Evolutionary conservation across 2,888 invertebrate species (phyloP), one percentile per base, ranked within the genome.

Genomic region (Unio pictorum): DNA sequence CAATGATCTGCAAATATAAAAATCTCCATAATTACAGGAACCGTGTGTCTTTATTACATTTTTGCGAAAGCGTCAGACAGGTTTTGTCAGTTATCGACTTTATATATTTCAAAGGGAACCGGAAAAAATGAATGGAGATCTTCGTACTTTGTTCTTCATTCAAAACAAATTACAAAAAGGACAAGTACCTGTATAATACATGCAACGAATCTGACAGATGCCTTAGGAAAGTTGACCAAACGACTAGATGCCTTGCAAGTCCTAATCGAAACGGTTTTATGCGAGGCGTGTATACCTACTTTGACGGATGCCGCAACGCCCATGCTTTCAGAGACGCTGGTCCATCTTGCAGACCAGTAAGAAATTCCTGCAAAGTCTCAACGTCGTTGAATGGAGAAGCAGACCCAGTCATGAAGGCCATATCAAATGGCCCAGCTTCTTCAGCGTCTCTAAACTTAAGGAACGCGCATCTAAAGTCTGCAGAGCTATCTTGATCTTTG

Each of bases 391-490:
- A 76, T 28, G 68, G 70, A 5, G 74, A 68, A 3, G 71, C 72
- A 4, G 71, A 60, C 8, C 76, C 76, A 3, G 76, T 76, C 1
- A 72, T 68, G 45, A 76, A 76, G 28, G 72, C 68, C 54, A 76
- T 55, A 59, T 76, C 76, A n/a, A 72, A 62, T 5, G 74, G 74
- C 7, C 76, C 74, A n/a, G 68, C 74, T 4, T 67, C 70, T 45
- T 72, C 69, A 3, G 18, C 15, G 23, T 76, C 76, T 1, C 67
- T 69, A 54, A 76, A 71, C 71, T 75, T 55, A 23, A 76, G 61
- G 64, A 76, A 76, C n/a, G 72, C 68, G 18, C 76, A 71, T 63
- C 76, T 58, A 61, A 74, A 66, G 63, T 76, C 76, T 55, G 73
- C 71, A 2, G 76, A 62, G 18, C 72, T 73, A 23, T 76, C 76